Conservation (phyloP, 2,113 vertebrate genomes). For the Sinocyclocheilus maitianheensis region DNA sequence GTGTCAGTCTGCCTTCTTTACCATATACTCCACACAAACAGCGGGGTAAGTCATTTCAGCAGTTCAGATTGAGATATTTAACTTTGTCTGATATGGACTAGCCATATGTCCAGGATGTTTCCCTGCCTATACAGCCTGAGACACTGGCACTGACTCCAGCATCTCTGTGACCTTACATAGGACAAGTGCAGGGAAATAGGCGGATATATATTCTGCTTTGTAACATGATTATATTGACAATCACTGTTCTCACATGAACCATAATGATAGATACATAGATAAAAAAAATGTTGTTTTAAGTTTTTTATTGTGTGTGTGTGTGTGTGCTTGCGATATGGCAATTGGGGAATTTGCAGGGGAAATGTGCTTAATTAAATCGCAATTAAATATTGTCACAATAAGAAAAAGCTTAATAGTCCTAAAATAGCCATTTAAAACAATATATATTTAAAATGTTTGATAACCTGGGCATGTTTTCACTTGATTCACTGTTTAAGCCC, state of each 20-base stretch:
- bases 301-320: too few relatives aligned
- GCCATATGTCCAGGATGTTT: too few relatives aligned
- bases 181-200: too few relatives aligned
- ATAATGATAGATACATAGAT: too few relatives aligned
- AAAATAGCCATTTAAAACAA: too few relatives aligned
- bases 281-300: too few relatives aligned
- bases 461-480: not conserved
- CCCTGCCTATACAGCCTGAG: too few relatives aligned
- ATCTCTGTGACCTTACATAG: too few relatives aligned
- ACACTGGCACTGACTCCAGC: too few relatives aligned
- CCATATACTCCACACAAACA: constrained; percentile 63
- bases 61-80: not conserved
- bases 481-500: not conserved
- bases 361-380: not conserved
- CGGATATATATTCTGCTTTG: not conserved
- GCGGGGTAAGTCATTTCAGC: constrained; percentile 68
- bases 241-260: too few relatives aligned
- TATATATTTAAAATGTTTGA: not conserved
- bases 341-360: not conserved
- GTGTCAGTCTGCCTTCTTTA: constrained; percentile 67
- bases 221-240: not conserved
- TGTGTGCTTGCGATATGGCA: not conserved
- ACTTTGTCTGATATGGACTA: too few relatives aligned
- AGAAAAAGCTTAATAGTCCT: not conserved
- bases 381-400: not conserved